Base-by-base conservation (phyloP, 2,888 invertebrate species). In the Beris chalybata region DNA sequence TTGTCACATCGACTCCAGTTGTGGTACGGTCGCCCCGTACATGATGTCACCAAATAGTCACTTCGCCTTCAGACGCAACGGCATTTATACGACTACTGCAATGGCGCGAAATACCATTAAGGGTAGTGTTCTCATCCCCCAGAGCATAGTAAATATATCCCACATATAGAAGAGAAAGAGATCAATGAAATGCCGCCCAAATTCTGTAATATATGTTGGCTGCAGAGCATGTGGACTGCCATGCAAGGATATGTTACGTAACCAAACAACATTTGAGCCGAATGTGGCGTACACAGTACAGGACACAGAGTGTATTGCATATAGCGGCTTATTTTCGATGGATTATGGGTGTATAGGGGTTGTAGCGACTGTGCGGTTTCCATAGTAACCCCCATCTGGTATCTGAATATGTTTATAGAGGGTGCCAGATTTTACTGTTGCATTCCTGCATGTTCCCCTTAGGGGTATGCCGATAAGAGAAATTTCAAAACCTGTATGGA, bases 1-100 rank as follows among this genome's bases (percentile, higher is more conserved):
- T 38, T 38, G 38, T 38, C 38, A 38, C 38, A 9, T 38, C 1
- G 38, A 38, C 38, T 9, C 38, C 38, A 38, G 38, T 38, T 7
- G 38, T 38, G 9, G 38, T 38, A 38, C 9, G 38, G 38, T 38
- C 9, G 7, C 3, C 38, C 38, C 38, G 9, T 38, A 22, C 22
- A 38, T 38, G 38, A 38, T 9, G 38, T 38, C 38, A 38, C 38
- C 38, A 38, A 5, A 38, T 38, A 5, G 38, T 38, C 38, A 4
- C 22, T 22, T 38, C 3, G 38, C 38, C 38, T 38, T 38, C 48
- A 47, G 12, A 15, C 22, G 31, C 44, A 47, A 31, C 31, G 47
- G 31, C 58, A 48, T 59, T 48, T 59, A 58, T 59, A 59, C 30
- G 58, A 59, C 58, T 48, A 59, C 58, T 59, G 58, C 58, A 59